Evolutionary conservation across 2,888 invertebrate genomes (phyloP).

Genomic region (Drosophila neotestacea): DNA sequence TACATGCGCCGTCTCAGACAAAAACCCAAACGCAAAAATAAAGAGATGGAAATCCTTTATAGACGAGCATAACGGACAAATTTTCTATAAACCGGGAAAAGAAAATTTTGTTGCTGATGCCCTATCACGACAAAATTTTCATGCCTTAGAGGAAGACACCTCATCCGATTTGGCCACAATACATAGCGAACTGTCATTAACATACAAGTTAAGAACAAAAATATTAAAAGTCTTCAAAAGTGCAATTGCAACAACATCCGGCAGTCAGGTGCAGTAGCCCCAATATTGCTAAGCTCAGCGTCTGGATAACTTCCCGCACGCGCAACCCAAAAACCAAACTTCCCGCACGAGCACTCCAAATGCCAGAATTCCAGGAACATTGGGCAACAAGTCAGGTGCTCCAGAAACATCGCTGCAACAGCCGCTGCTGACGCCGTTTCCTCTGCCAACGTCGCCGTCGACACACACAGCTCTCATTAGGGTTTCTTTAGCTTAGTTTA

Average conservation of each 20-base stretch:
- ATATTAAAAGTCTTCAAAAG: too few relatives aligned
- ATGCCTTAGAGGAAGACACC: not conserved
- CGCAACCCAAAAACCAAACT: too few relatives aligned
- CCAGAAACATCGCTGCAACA: not conserved
- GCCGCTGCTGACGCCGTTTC: not conserved
- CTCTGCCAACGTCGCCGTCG: not conserved
- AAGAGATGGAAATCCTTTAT: conserved; percentile 9
- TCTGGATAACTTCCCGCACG: too few relatives aligned
- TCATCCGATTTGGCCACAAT: not conserved
- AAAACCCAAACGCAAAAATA: conserved; percentile 8
- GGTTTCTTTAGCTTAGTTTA: not conserved
- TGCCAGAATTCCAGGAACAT: too few relatives aligned
- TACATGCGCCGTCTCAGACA: not conserved
- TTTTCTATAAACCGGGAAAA: conserved; percentile 10
- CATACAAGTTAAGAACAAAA: not conserved
- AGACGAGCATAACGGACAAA: conserved; percentile 6
- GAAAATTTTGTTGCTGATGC: conserved; percentile 16
- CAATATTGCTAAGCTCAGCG: too few relatives aligned
- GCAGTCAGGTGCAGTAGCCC: too few relatives aligned
- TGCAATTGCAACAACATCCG: too few relatives aligned
- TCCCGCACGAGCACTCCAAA: too few relatives aligned
- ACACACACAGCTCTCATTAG: not conserved
- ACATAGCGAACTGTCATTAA: not conserved
- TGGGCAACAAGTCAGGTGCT: too few relatives aligned
- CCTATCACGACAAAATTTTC: conserved; percentile 1